Percentiles rank a stretch among this genome's conserved stretches.
These are phyloP conservation scores for Theristicus caerulescens DNA, from an alignment of 2,113 vertebrate genomes.

Conservation along the genomic window DNA sequence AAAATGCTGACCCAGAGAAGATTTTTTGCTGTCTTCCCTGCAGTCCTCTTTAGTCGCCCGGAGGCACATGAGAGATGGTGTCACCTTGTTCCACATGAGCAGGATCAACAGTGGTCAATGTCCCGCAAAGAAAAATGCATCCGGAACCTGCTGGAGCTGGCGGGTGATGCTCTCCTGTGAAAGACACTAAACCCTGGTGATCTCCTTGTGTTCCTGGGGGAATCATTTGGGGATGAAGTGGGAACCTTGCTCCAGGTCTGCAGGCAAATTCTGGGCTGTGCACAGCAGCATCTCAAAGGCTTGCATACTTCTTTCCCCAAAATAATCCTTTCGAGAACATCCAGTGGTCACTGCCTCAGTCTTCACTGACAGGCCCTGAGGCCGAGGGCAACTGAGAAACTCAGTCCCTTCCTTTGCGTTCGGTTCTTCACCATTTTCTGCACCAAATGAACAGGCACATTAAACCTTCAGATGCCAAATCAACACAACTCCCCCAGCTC, in stretches of 20 bases:
- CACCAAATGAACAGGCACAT: background rate
- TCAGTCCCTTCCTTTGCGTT: background rate
- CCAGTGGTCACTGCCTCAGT: background rate
- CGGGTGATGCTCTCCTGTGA: background rate
- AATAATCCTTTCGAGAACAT: background rate
- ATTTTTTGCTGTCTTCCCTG: background rate
- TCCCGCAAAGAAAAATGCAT: background rate
- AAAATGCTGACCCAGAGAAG: background rate
- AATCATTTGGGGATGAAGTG: background rate
- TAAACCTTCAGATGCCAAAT: background rate
- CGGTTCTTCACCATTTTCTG: background rate
- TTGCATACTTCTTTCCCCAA: background rate
- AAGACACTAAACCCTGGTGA: background rate
- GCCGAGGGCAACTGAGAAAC: background rate
- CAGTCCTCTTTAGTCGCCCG: background rate
- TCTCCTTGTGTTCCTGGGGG: background rate
- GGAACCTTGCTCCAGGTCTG: background rate
- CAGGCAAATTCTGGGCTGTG: accelerated
- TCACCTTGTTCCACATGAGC: background rate
- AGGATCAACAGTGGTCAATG: background rate
- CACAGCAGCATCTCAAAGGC: background rate
- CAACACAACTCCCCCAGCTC: background rate
- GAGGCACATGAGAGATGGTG: background rate
- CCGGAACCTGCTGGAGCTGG: background rate
- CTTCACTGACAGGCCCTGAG: background rate